These are phyloP conservation scores for Nemotelus nigrinus DNA, from an alignment of 2,888 invertebrate genomes.

Conservation along the genomic window DNA sequence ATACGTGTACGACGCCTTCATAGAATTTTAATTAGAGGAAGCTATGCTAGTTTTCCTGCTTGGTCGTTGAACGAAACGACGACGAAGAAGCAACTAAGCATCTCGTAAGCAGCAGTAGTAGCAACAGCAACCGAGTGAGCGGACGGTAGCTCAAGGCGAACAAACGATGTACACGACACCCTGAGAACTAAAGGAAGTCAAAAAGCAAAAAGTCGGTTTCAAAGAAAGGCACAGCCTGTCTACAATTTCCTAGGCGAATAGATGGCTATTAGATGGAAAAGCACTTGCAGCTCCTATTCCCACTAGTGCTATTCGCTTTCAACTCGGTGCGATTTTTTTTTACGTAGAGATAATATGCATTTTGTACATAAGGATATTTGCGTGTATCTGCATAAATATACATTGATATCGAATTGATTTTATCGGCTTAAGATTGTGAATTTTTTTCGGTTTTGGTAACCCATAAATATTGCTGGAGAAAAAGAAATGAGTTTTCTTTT, in stretches of 20 bases:
- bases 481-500: no score
- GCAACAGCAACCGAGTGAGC: neutral
- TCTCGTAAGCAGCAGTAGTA: neutral
- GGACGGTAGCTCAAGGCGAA: no score
- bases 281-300: neutral
- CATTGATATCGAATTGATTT: slow-evolving; percentile 29
- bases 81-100: neutral
- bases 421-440: slow-evolving; percentile 10
- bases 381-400: slow-evolving; percentile 6
- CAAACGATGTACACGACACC: no score
- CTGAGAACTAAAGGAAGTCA: no score
- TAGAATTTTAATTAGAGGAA: slow-evolving; percentile 51
- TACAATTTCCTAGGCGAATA: neutral
- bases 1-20: slow-evolving; percentile 49
- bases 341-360: slow-evolving; percentile 28
- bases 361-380: neutral
- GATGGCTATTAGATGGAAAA: neutral
- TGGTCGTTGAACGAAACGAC: slow-evolving; percentile 2
- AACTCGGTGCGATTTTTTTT: neutral
- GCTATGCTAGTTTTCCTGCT: slow-evolving; percentile 44
- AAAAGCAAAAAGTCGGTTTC: neutral
- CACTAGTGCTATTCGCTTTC: neutral
- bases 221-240: neutral
- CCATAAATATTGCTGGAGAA: no score
- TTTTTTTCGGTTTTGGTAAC: no score